Percentiles rank a stretch among this genome's conserved stretches.
These are phyloP conservation scores for Pegoplata infirma DNA, from an alignment of 2,888 invertebrate genomes.

Conservation along the genomic window DNA sequence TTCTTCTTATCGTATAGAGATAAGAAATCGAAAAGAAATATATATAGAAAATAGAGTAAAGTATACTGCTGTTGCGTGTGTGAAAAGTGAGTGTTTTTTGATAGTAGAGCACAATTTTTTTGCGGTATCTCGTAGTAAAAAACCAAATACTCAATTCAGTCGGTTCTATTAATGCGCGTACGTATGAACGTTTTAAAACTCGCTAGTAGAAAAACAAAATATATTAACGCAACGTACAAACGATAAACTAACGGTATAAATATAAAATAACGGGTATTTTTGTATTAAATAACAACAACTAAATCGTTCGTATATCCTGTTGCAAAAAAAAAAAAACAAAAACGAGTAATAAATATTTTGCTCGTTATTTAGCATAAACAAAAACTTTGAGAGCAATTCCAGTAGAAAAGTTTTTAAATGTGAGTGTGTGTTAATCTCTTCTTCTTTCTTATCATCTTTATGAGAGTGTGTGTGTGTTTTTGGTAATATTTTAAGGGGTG, in stretches of 20 bases:
- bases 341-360: slow-evolving; percentile 5
- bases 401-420: background rate
- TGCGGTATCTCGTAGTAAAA: slow-evolving; percentile 57
- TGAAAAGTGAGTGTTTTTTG: slow-evolving; percentile 33
- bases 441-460: no score
- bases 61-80: slow-evolving; percentile 3
- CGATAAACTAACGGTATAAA: slow-evolving; percentile 3
- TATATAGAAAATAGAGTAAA: slow-evolving; percentile 42
- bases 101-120: slow-evolving; percentile 1
- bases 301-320: slow-evolving; percentile 15
- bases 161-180: slow-evolving; percentile 53
- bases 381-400: slow-evolving; percentile 23
- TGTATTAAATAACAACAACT: background rate
- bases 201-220: slow-evolving; percentile 7
- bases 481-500: slow-evolving; percentile 48
- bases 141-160: slow-evolving; percentile 70
- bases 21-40: no score
- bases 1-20: slow-evolving; percentile 38
- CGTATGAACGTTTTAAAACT: slow-evolving; percentile 33
- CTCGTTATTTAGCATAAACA: background rate
- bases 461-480: slow-evolving; percentile 1
- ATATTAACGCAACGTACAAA: slow-evolving; percentile 14
- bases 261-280: slow-evolving; percentile 15
- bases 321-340: slow-evolving; percentile 11
- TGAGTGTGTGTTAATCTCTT: background rate